Conservation (phyloP, 1,140 invertebrate species). For the Psix sp. region DNA sequence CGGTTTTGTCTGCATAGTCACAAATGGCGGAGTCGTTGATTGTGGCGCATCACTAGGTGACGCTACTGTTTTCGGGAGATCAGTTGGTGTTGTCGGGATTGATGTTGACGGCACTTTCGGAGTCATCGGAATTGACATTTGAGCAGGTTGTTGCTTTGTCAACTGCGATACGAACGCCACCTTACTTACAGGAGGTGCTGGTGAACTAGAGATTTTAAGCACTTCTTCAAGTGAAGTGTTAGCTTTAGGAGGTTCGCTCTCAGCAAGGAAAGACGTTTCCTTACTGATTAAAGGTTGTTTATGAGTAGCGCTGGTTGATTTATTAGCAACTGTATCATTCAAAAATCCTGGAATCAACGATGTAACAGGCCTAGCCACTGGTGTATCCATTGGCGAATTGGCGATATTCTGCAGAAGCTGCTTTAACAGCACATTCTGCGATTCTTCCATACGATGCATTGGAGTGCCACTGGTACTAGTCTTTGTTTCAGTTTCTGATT, state of each 20-base stretch:
- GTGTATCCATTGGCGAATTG: conserved; percentile 77
- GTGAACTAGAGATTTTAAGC: conserved; percentile 65
- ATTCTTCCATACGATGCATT: conserved; percentile 81
- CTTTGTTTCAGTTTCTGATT: conserved; percentile 65
- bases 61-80: not conserved
- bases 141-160: conserved; percentile 15
- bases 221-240: conserved; percentile 76
- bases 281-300: conserved; percentile 74
- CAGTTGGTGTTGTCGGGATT: not conserved
- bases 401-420: conserved; percentile 92
- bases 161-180: conserved; percentile 19
- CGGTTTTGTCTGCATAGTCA: conserved; percentile 5
- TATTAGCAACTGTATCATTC: conserved; percentile 65
- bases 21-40: conserved; percentile 1
- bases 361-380: conserved; percentile 27
- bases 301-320: conserved; percentile 20
- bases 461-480: conserved; percentile 1
- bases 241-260: conserved; percentile 47
- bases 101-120: not conserved
- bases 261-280: conserved; percentile 79
- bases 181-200: conserved; percentile 5
- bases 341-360: conserved; percentile 73
- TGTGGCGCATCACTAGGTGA: not conserved
- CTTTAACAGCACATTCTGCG: conserved; percentile 93
- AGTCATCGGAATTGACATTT: not conserved